Percentiles rank a stretch among this genome's conserved stretches.
phyloP scores from a whole-genome alignment of 2,113 vertebrate genomes.

The Melanerpes formicivorus region DNA sequence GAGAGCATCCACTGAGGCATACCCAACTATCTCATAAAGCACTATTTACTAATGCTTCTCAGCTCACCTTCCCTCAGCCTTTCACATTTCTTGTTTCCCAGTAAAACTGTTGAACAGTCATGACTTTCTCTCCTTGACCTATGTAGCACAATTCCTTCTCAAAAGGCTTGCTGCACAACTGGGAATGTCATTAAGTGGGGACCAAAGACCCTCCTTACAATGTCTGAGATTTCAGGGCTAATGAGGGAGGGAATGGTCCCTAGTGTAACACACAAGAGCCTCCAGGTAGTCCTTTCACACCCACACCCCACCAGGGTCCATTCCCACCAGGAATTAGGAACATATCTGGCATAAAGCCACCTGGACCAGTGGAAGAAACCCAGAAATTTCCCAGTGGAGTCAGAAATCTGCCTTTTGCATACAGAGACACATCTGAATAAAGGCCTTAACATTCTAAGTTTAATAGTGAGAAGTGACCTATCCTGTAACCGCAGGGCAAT shows the following conservation, averaged over 20 bases:
- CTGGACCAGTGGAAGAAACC: neutral
- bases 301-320: neutral
- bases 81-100: neutral
- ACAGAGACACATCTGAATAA: neutral
- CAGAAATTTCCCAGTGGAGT: neutral
- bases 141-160: neutral
- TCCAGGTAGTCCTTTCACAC: neutral
- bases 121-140: neutral
- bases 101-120: neutral
- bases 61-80: neutral
- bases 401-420: neutral
- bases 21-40: neutral
- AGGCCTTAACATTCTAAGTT: neutral
- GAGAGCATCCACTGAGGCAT: neutral
- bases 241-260: neutral
- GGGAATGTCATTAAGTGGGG: slow-evolving; percentile 1
- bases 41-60: neutral
- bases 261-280: neutral
- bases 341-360: neutral
- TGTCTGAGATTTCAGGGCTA: neutral
- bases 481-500: neutral
- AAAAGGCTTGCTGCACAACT: neutral
- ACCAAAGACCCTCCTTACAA: neutral
- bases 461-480: neutral
- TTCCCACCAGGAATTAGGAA: neutral